Base-by-base conservation (phyloP, 1,140 invertebrate species). In the Drosophila pseudoobscura region DNA sequence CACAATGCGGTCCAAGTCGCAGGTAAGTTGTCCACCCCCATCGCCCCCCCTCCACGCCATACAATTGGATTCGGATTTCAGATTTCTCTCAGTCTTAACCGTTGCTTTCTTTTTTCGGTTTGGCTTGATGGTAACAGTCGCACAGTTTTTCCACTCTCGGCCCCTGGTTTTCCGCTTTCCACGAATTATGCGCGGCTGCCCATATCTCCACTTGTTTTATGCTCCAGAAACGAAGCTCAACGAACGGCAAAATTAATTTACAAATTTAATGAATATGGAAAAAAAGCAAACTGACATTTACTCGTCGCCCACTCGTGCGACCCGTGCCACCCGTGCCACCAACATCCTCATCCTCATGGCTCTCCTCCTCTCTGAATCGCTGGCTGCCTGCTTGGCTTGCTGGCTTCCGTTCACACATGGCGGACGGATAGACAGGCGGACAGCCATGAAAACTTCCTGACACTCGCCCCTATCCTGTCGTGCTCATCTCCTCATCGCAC, bases 1-100 rank as follows among this genome's bases (percentile, higher is more conserved):
- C 13, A 95, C 95, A 60, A 94, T 96, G 72, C 93, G 95, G 70
- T 96, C 95, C 77, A 96, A 96, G 69, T 96, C 95, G 72, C 96
- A 96, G 95, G 96, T 96, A 92, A 94, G 91, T 89, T 59, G 20
- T 43, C 47, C 35, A 15, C 13, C 51, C 29, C 45, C 66, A 17
- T 2, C 15, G 11, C 4, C 35, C 45, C 66, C 24, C 7, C 15
- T 6, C 44, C 22, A 17, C 44, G 13, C 24, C 62, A 68, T 17
- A 44, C 44, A 13, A 69, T 46, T 49, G 50, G 63, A 49, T 69
- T 69, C 47, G 44, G 31, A 35, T 39, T 24, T 39, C 35, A 39
- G 17, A 17, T 17, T 8, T 31, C 7, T 8, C 41, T 41, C 65
- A 26, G 24, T 56, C 63, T 49, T 69, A 13, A 39, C 11, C 13